These are phyloP conservation scores for Pachyrhynchus sulphureomaculatus DNA, from an alignment of 1,140 invertebrate species.

Conservation along the genomic window DNA sequence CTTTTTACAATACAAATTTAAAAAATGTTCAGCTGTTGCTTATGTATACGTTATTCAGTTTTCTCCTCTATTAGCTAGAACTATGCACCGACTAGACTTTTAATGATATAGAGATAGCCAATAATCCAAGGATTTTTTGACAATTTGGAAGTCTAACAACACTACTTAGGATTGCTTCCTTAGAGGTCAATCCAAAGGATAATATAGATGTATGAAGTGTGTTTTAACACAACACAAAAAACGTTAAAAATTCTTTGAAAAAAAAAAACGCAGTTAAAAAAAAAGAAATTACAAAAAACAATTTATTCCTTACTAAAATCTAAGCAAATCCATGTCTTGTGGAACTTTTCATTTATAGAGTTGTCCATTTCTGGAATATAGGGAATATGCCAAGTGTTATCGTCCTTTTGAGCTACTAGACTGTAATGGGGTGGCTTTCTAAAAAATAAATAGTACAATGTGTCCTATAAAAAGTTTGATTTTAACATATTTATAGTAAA, in stretches of 20 bases:
- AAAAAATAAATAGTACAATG: slow-evolving; percentile 11
- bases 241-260: neutral
- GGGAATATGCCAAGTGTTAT: slow-evolving; percentile 31
- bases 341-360: slow-evolving; percentile 5
- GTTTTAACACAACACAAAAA: no score
- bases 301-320: slow-evolving; percentile 1
- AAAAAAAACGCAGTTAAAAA: neutral
- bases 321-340: slow-evolving; percentile 31
- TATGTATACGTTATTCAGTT: no score
- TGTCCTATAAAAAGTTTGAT: neutral
- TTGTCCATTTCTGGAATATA: slow-evolving; percentile 7
- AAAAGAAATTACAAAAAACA: neutral
- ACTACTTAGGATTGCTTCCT: no score
- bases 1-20: no score
- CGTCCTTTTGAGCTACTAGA: slow-evolving; percentile 27
- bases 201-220: no score
- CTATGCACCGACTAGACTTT: no score
- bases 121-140: no score
- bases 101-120: no score
- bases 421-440: slow-evolving; percentile 29
- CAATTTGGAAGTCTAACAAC: no score
- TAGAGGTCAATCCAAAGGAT: no score
- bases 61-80: no score
- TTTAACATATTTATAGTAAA: neutral
- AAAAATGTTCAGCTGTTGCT: no score